Base-by-base conservation (phyloP, 1,140 invertebrate genomes). In the Heliconius eleuchia region DNA sequence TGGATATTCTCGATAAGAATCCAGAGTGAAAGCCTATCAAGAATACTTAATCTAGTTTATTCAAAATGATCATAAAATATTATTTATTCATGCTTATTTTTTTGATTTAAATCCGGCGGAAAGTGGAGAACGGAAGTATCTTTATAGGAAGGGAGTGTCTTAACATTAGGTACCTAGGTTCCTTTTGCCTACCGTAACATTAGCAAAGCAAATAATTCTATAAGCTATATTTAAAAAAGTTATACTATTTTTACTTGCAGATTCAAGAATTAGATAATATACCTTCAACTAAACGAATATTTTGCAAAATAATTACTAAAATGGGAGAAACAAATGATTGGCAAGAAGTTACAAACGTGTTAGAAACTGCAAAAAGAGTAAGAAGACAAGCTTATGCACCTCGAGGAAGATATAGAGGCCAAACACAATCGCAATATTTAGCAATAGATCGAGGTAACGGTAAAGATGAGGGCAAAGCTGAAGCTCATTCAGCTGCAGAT, bases 371-470 rank as follows among this genome's bases (percentile, higher is more conserved):
- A 37, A 4, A 55, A 5, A 86, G 91, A 81, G 76, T 80, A 23
- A 87, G 90, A 34, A 81, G 92, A 5, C 87, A 91, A 81, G 74
- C 73, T 0, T 87, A 83, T 66, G 30, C 72, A 11, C 84, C 84
- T 0, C 85, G 91, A 75, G 94, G 94, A 7, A 83, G 91, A 0
- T 95, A 91, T 76, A 93, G 96, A 66, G 97, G 97, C 39, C 97
- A 98, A 90, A 97, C 97, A 0, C 97, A 98, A 85, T 97, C 97
- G 9, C 97, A 98, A 86, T 98, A 97, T 89, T 91, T 98, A 77
- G 96, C 96, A 84, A 96, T 97, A 80, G 95, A 95, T 71, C 81
- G 82, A 9, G 92, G 88, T 8, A 94, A 95, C 72, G 95, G 94
- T 27, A 95, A 96, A 84, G 90, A 95, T 82, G 95, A 95, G 39